phyloP scores from a whole-genome alignment of 2,797 vertebrate species.

The Labeo calbasu region DNA sequence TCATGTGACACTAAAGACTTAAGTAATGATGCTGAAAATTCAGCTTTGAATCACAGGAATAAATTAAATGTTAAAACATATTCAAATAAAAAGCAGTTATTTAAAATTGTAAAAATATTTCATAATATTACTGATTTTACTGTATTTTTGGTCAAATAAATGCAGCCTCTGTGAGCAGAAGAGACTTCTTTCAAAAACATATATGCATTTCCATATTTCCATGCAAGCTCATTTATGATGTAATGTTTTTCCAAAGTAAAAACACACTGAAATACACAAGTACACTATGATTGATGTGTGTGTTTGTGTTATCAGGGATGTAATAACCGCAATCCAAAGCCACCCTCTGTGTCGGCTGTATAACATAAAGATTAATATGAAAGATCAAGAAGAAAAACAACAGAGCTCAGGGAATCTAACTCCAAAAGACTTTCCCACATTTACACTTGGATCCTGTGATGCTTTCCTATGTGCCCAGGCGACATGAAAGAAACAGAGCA shows the following conservation, averaged over 20 bases:
- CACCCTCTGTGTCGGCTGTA: not conserved
- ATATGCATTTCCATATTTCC: not conserved
- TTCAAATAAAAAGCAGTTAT: not conserved
- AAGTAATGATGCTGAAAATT: not conserved
- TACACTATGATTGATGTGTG: not conserved
- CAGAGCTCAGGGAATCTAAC: not conserved
- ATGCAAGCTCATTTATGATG: not conserved
- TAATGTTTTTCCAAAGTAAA: not conserved
- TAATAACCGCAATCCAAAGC: not conserved
- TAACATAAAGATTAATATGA: not conserved
- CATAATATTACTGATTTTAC: not conserved
- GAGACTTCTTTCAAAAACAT: too few relatives aligned
- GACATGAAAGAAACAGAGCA: not conserved
- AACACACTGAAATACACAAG: not conserved
- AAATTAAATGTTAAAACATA: not conserved
- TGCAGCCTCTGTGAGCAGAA: not conserved
- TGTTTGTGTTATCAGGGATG: not conserved
- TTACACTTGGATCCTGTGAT: not conserved
- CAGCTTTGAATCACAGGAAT: not conserved
- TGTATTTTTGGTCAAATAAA: not conserved
- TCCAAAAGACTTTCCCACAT: slow-evolving; percentile 1
- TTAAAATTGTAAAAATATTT: not conserved
- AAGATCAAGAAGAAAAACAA: not conserved
- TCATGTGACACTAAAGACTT: not conserved
- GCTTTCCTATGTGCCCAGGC: not conserved